A percentile compares a stretch with the other conserved stretches of the same genome.
phyloP scores from a whole-genome alignment of 2,888 invertebrate species.

The Drosophila pseudotalamancana region DNA sequence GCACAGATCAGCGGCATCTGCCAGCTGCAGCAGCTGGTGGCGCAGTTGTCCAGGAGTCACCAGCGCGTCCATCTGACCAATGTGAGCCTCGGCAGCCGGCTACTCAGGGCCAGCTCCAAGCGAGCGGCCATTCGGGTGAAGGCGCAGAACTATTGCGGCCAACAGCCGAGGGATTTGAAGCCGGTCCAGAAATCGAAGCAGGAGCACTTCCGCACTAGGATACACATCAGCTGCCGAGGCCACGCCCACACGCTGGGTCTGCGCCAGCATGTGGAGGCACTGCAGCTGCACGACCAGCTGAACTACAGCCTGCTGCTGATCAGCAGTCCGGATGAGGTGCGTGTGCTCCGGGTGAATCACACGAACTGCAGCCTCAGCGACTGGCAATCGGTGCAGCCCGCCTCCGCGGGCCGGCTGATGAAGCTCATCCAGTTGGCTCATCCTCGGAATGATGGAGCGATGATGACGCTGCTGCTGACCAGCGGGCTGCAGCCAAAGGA shows the following conservation, averaged over 20 bases:
- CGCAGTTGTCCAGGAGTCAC: slow-evolving; percentile 43
- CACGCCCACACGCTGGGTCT: slow-evolving; percentile 64
- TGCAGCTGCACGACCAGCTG: slow-evolving; percentile 26
- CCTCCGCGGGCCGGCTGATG: slow-evolving; percentile 66
- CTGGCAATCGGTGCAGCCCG: slow-evolving; percentile 74
- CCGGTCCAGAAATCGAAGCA: too few species aligned
- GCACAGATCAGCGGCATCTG: slow-evolving; percentile 40
- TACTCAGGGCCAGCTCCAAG: slow-evolving; percentile 15
- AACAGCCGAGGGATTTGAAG: too few species aligned
- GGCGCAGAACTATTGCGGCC: slow-evolving; percentile 71
- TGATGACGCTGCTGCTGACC: slow-evolving; percentile 49
- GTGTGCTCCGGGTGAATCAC: slow-evolving; percentile 67
- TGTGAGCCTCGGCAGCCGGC: slow-evolving; percentile 35
- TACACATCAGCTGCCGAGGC: slow-evolving; percentile 62
- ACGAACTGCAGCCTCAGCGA: slow-evolving; percentile 62
- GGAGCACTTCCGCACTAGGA: slow-evolving; percentile 62
- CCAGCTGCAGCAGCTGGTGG: slow-evolving; percentile 56
- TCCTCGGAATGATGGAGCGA: not conserved
- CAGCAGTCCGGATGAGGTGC: slow-evolving; percentile 74
- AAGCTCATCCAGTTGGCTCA: slow-evolving; percentile 50
- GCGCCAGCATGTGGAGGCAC: slow-evolving; percentile 63
- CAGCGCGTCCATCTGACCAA: slow-evolving; percentile 63
- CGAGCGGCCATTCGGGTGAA: slow-evolving; percentile 45
- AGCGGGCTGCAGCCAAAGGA: slow-evolving; percentile 43
- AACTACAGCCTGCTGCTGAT: slow-evolving; percentile 61